Evolutionary conservation across 2,888 invertebrate species (phyloP).

Genomic region (Cinara cedri): DNA sequence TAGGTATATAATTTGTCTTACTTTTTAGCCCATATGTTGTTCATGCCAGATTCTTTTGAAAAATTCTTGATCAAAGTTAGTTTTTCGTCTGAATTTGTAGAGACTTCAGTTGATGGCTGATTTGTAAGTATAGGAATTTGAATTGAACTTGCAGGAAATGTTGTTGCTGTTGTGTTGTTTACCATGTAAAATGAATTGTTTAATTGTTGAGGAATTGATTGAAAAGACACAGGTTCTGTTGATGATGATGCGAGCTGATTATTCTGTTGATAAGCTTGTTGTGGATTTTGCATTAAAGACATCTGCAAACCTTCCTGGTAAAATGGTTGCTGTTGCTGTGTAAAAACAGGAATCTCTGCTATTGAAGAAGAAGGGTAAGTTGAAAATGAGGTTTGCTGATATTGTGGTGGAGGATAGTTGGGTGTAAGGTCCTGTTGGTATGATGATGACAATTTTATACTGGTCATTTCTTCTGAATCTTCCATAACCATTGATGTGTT

Average conservation of each 20-base stretch:
- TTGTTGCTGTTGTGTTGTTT: slow-evolving; percentile 12
- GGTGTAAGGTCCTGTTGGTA: not conserved
- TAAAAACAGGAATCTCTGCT: not conserved
- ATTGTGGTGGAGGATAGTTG: not conserved
- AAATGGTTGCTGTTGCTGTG: not conserved
- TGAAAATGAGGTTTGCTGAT: slow-evolving; percentile 7
- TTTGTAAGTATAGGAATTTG: not conserved
- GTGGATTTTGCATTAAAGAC: not conserved
- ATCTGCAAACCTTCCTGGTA: not conserved
- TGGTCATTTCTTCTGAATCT: slow-evolving; percentile 38
- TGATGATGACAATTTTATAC: too few relatives aligned
- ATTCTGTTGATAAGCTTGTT: not conserved
- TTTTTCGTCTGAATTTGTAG: slow-evolving; percentile 17
- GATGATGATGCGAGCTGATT: not conserved
- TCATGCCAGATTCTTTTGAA: slow-evolving; percentile 50
- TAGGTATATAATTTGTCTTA: not conserved
- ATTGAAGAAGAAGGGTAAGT: not conserved
- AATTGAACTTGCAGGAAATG: slow-evolving; percentile 13
- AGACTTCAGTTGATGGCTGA: not conserved
- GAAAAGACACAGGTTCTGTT: not conserved
- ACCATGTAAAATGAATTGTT: not conserved
- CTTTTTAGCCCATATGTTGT: slow-evolving; percentile 41
- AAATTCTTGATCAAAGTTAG: slow-evolving; percentile 39
- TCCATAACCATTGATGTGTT: slow-evolving; percentile 43
- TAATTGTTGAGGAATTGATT: not conserved